phyloP scores from a whole-genome alignment of 2,113 vertebrate genomes.

The Taurulus bubalis region DNA sequence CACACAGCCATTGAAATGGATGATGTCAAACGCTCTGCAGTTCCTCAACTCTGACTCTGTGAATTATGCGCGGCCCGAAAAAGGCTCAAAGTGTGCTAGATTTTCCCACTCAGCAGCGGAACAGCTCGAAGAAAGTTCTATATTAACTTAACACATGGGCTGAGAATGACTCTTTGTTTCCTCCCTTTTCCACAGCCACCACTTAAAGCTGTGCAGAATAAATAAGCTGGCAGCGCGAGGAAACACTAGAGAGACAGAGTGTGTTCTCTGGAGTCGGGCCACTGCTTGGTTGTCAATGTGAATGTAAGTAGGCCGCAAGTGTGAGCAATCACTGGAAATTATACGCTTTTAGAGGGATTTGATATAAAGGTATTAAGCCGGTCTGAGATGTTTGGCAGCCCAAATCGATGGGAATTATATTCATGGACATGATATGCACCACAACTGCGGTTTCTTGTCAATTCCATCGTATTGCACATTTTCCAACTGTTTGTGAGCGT shows the following conservation, averaged over 20 bases:
- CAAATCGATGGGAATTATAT: slow-evolving; percentile 77
- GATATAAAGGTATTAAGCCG: slow-evolving; percentile 83
- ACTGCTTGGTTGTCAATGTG: slow-evolving; percentile 68
- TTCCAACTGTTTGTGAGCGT: slow-evolving; percentile 76
- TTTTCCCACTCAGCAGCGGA: slow-evolving; percentile 57
- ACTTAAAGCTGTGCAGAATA: slow-evolving; percentile 80
- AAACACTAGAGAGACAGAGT: slow-evolving; percentile 71
- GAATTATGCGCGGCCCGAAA: slow-evolving; percentile 44
- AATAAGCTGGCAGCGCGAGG: slow-evolving; percentile 78
- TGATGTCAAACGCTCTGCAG: slow-evolving; percentile 64
- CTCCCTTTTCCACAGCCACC: slow-evolving; percentile 72
- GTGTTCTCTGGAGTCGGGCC: slow-evolving; percentile 78
- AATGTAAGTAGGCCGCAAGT: slow-evolving; percentile 81
- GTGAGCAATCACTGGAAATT: slow-evolving; percentile 85
- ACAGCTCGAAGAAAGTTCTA: slow-evolving; percentile 46
- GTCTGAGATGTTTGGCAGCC: slow-evolving; percentile 80
- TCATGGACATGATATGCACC: slow-evolving; percentile 76
- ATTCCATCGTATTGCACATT: slow-evolving; percentile 76
- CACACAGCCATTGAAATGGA: slow-evolving; percentile 28
- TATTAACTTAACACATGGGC: slow-evolving; percentile 73
- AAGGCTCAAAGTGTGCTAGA: slow-evolving; percentile 27
- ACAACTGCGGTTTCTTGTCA: slow-evolving; percentile 72
- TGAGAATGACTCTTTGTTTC: slow-evolving; percentile 81
- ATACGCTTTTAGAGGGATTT: slow-evolving; percentile 84
- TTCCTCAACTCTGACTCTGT: slow-evolving; percentile 57